These are phyloP conservation scores for Geopemphigus sp. DNA, from an alignment of 1,140 invertebrate species.

Conservation along the genomic window DNA sequence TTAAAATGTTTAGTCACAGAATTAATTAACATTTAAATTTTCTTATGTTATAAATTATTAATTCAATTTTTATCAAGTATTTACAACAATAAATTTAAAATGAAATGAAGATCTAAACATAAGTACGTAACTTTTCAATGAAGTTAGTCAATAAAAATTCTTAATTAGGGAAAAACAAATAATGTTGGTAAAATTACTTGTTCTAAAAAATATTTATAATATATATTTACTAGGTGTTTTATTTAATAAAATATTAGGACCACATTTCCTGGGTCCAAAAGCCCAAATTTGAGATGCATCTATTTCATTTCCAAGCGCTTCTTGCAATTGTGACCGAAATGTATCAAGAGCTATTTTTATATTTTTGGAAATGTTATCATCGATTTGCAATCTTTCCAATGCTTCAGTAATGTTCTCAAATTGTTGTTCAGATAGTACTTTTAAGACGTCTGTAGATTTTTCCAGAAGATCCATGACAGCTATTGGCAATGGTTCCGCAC, in stretches of 20 bases:
- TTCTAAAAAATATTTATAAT: no score
- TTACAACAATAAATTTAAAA: no score
- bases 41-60: no score
- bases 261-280: slow-evolving; percentile 84
- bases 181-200: no score
- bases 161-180: no score
- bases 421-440: slow-evolving; percentile 54
- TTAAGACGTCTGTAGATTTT: slow-evolving; percentile 62
- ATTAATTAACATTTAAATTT: no score
- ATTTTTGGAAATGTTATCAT: slow-evolving; percentile 61
- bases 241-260: slow-evolving; percentile 86
- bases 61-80: no score
- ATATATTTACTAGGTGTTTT: slow-evolving; percentile 57
- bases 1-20: no score
- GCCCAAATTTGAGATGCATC: slow-evolving; percentile 79
- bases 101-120: no score
- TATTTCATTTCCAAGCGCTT: slow-evolving; percentile 59
- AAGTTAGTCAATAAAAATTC: no score
- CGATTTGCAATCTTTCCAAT: slow-evolving; percentile 52
- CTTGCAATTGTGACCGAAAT: slow-evolving; percentile 64
- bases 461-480: slow-evolving; percentile 71
- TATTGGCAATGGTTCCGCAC: slow-evolving; percentile 75
- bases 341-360: slow-evolving; percentile 65
- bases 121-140: no score
- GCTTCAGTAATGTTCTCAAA: not conserved